Evolutionary conservation across 2,797 vertebrate genomes (phyloP).

Genomic region (Sebastes taczanowskii): DNA sequence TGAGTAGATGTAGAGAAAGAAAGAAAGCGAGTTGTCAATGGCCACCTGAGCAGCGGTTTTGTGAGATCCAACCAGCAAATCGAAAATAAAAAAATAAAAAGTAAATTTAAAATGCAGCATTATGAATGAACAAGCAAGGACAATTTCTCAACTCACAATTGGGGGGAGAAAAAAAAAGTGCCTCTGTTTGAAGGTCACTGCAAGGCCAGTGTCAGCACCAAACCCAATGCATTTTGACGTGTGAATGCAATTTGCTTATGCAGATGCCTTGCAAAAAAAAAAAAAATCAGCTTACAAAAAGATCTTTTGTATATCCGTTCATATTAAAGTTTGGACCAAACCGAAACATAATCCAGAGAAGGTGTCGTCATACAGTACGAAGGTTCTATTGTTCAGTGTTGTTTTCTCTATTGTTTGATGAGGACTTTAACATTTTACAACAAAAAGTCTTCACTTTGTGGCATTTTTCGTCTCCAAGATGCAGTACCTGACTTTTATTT

Average conservation of each 20-base stretch:
- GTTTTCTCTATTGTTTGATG: slow-evolving; percentile 70
- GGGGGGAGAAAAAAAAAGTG: not conserved
- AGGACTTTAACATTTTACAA: slow-evolving; percentile 57
- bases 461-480: slow-evolving; percentile 70
- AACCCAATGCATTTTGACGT: not conserved
- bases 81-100: not conserved
- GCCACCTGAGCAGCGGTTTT: slow-evolving; percentile 26
- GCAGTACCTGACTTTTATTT: slow-evolving; percentile 64
- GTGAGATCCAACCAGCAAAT: slow-evolving; percentile 19
- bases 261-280: slow-evolving; percentile 14
- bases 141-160: not conserved
- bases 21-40: not conserved
- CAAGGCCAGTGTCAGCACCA: slow-evolving; percentile 1
- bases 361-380: slow-evolving; percentile 45
- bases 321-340: slow-evolving; percentile 53
- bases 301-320: slow-evolving; percentile 42
- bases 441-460: slow-evolving; percentile 62
- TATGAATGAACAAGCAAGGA: slow-evolving; percentile 14
- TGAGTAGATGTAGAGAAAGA: slow-evolving; percentile 35
- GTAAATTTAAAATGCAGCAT: not conserved
- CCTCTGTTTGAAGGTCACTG: slow-evolving; percentile 26
- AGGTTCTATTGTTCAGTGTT: slow-evolving; percentile 66
- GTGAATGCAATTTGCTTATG: slow-evolving; percentile 26
- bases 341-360: slow-evolving; percentile 52
- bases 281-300: slow-evolving; percentile 19